Evolutionary conservation across 1,140 invertebrate species (phyloP).

Genomic region (Drosophila santomea): DNA sequence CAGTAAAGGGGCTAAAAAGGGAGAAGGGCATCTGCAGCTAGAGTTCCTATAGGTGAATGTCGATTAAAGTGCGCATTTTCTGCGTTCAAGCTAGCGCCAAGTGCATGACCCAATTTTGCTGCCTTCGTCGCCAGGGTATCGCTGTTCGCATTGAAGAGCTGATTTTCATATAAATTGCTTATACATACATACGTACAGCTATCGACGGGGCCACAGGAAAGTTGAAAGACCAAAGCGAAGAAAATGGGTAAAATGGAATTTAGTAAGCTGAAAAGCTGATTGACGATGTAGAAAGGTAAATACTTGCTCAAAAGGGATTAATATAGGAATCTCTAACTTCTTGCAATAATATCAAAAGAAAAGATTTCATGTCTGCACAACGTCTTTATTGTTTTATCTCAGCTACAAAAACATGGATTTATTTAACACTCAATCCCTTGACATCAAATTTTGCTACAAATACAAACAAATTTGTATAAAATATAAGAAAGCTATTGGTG

Average conservation of each 20-base stretch:
- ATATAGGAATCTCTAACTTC: background rate
- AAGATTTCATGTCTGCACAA: background rate
- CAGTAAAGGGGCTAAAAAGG: background rate
- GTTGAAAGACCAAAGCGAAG: background rate
- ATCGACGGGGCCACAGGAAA: slow-evolving; percentile 15
- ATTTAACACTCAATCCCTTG: no score
- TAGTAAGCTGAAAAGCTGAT: slow-evolving; percentile 48
- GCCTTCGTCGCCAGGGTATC: slow-evolving; percentile 22
- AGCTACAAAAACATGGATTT: background rate
- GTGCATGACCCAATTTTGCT: slow-evolving; percentile 50
- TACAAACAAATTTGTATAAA: no score
- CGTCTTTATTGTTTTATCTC: background rate
- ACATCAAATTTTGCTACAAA: no score
- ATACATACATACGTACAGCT: slow-evolving; percentile 45
- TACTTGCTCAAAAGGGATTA: slow-evolving; percentile 13
- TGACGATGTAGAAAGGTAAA: slow-evolving; percentile 32
- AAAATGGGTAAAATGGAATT: background rate
- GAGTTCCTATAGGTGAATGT: slow-evolving; percentile 21
- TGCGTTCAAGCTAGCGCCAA: slow-evolving; percentile 44
- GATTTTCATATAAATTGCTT: slow-evolving; percentile 61
- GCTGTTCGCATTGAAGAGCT: slow-evolving; percentile 41
- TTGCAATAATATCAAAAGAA: background rate
- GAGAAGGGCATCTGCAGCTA: background rate
- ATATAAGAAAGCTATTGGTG: no score
- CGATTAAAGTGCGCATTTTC: slow-evolving; percentile 44